Base-by-base conservation (phyloP, 1,140 invertebrate species). In the Aphelinus certus region DNA sequence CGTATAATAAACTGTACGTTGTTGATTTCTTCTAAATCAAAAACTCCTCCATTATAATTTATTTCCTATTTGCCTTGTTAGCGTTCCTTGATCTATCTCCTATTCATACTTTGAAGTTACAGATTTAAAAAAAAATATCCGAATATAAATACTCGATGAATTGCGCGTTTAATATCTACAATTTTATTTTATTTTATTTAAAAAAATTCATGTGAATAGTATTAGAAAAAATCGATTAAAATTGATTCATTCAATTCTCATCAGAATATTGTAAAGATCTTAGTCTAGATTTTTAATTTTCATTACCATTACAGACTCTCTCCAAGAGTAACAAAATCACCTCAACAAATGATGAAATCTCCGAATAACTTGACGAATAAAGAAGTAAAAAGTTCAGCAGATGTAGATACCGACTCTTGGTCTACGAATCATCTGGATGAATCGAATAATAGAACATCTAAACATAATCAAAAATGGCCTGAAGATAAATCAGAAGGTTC, bases 321-420 rank as follows among this genome's bases (percentile, higher is more conserved):
- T 1, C 88, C 88, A 6, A 77, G 88, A 64, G 89, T 89, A 46
- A 89, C 87, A 55, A 88, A 89, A 82, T 82, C 85, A 56, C 81
- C 84, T 9, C 84, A 84, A 64, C 77, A 82, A 47, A 81, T 84
- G 63, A 81, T 83, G 4, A 85, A 86, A 62, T 76, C 81, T 47
- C 79, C 65, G 76, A 78, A 70, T 78, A 83, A 81, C 78, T 77
- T 83, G 73, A 75, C 78, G n/a, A 80, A 78, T 57, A 82, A 85
- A 77, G 83, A 86, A 62, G 64, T 79, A 48, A 87, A 86, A 62
- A 77, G 77, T 57, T 83, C 83, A 45, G 76, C 78, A 0, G 85
- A 86, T 47, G 68, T 79, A 10, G 83, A 85, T 7, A 64, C 67
- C 4, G 83, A 87, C 43, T 81, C 82, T 72, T 84, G 84, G 84